phyloP scores from a whole-genome alignment of 2,888 invertebrate species.

The Synergus itoensis region DNA sequence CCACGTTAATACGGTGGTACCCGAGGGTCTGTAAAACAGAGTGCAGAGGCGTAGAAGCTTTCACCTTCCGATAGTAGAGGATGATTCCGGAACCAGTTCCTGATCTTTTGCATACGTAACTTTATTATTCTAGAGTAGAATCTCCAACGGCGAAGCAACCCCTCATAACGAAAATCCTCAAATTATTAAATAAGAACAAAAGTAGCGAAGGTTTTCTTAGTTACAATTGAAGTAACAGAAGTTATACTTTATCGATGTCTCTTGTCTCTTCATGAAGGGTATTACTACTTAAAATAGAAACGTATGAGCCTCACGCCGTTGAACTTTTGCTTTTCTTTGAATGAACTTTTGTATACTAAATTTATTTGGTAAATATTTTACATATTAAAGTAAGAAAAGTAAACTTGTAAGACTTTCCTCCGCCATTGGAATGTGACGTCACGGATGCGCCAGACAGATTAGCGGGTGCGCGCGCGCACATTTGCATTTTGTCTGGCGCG shows the following conservation, averaged over 20 bases:
- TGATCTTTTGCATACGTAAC: neutral
- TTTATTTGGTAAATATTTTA: neutral
- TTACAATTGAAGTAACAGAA: too few relatives aligned
- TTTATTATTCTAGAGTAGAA: neutral
- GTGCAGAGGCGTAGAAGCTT: constrained; percentile 71
- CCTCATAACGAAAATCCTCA: neutral
- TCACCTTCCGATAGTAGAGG: constrained; percentile 59
- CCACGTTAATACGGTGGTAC: constrained; percentile 64
- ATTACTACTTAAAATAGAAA: too few relatives aligned
- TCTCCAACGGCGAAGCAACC: too few relatives aligned
- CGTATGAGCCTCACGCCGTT: too few relatives aligned
- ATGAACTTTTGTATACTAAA: too few relatives aligned
- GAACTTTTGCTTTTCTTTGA: too few relatives aligned
- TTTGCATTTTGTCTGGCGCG: constrained; percentile 74
- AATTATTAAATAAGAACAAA: too few relatives aligned
- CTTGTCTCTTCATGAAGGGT: too few relatives aligned
- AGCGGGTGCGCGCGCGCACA: constrained; percentile 67
- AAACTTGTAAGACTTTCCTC: constrained; percentile 52
- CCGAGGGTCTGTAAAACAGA: constrained; percentile 57
- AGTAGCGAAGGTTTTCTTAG: too few relatives aligned
- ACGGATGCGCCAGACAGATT: constrained; percentile 75
- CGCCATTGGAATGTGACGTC: constrained; percentile 71
- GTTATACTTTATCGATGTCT: too few relatives aligned
- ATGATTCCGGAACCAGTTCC: constrained; percentile 54
- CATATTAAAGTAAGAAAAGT: constrained; percentile 1